phyloP scores from a whole-genome alignment of 2,797 vertebrate genomes.

The Buphagus erythrorhynchus region DNA sequence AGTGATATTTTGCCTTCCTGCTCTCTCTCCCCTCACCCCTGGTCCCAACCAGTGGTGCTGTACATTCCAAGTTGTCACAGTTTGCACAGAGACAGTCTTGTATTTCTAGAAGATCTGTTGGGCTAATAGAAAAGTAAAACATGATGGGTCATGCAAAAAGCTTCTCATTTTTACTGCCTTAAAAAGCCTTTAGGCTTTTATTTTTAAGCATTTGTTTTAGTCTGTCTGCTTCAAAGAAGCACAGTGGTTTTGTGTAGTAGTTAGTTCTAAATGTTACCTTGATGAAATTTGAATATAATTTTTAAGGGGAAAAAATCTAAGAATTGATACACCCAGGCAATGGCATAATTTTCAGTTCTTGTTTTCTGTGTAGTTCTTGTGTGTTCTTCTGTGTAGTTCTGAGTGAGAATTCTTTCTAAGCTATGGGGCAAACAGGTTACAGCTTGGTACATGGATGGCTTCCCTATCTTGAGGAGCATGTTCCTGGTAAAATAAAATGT shows the following conservation, averaged over 20 bases:
- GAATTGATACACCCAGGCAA: neutral
- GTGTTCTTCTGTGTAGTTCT: neutral
- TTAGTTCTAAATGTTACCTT: neutral
- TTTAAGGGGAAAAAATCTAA: neutral
- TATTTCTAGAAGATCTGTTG: neutral
- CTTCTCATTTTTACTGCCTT: neutral
- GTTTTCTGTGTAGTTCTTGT: neutral
- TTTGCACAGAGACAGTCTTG: neutral
- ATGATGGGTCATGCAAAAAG: neutral
- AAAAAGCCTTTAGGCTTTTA: neutral
- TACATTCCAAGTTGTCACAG: neutral
- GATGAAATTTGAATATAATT: neutral
- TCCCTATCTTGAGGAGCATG: neutral
- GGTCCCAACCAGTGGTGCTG: accelerated
- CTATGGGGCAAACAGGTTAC: neutral
- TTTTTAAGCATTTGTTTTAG: neutral
- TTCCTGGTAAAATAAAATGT: neutral
- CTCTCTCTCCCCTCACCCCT: neutral
- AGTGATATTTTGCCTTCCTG: conserved; percentile 25
- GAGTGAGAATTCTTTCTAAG: neutral
- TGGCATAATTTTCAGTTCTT: neutral
- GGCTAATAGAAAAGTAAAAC: neutral
- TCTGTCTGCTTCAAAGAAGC: neutral
- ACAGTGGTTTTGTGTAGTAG: neutral
- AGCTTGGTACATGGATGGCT: neutral